These are phyloP conservation scores for Drosophila bocqueti DNA, from an alignment of 1,140 invertebrate genomes.

Conservation along the genomic window DNA sequence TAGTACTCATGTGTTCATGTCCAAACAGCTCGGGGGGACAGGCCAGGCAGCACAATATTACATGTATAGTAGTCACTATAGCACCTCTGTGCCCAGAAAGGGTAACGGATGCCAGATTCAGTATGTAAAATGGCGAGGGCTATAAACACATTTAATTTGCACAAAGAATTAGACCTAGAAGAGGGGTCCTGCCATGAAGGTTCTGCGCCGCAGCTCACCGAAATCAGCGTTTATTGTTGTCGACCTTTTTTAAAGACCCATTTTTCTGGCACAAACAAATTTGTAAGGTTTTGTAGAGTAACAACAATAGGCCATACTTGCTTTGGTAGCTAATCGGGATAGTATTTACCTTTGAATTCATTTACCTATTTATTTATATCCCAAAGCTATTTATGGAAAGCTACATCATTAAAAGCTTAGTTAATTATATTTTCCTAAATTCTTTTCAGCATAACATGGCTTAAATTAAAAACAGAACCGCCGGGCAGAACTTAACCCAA, in stretches of 20 bases:
- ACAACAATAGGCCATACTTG: background rate
- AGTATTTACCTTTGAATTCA: too few species aligned
- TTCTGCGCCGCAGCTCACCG: background rate
- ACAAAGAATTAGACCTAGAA: constrained; percentile 50
- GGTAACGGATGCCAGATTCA: constrained; percentile 5
- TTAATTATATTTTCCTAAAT: background rate
- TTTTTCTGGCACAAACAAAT: background rate
- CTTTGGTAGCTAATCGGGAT: too few species aligned
- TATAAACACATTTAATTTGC: constrained; percentile 52
- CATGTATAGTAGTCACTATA: background rate
- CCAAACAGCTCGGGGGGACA: constrained; percentile 1
- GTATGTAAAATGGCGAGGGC: constrained; percentile 41
- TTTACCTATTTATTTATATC: too few species aligned
- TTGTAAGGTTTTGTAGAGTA: background rate
- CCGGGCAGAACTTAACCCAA: background rate
- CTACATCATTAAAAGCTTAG: background rate
- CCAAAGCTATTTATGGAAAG: background rate
- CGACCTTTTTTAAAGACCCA: constrained; percentile 8
- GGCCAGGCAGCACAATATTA: constrained; percentile 45
- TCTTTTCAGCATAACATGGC: background rate
- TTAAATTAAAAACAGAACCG: background rate
- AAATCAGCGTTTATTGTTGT: constrained; percentile 36
- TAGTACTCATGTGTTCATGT: constrained; percentile 36
- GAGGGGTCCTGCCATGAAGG: background rate
- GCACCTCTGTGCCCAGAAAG: constrained; percentile 5